Evolutionary conservation across 1,140 invertebrate genomes (phyloP), one percentile per base, ranked within the genome.

Genomic region (Drosophila willistoni): DNA sequence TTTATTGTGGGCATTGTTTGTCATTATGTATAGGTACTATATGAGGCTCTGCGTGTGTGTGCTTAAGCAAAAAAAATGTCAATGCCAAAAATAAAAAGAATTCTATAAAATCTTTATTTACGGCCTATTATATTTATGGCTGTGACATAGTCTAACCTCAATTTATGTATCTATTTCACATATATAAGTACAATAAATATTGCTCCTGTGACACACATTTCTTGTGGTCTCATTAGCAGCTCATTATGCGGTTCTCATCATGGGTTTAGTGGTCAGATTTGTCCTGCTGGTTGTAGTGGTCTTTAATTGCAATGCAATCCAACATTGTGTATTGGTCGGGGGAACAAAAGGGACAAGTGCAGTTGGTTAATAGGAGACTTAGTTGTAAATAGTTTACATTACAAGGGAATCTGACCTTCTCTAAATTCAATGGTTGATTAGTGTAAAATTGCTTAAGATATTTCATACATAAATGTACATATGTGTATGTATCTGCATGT

Each of bases 1-100:
- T 86, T 86, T 86, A 86, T 86, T 83, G 77, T 13, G 41, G 69
- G 69, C 62, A 66, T 82, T 87, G 79, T 79, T 69, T 75, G 44
- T 22, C 44, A 51, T 51, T 51, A 9, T 51, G 5, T 51, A 5
- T 51, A 22, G 3, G 10, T n/a, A 47, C 7, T 47, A 47, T 25
- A 29, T 29, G 29, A 29, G 29, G 5, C 5, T 29, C 0, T 7
- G 0, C 3, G 19, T 14, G 70, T 56, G 71, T 39, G 71, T 68
- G 54, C n/a, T 51, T 10, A 51, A 51, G 44, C 44, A 12, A 14
- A 61, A 54, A 54, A 67, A 62, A 55, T 69, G 71, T 73, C 72
- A 33, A 70, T 64, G 64, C 71, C 71, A 66, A 65, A 79, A 68
- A 71, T 22, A 72, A 71, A 65, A 79, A 66, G 68, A 72, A 77